Conservation (phyloP, 92 coral and sea anemone species). For the Epizoanthus fatuus region DNA sequence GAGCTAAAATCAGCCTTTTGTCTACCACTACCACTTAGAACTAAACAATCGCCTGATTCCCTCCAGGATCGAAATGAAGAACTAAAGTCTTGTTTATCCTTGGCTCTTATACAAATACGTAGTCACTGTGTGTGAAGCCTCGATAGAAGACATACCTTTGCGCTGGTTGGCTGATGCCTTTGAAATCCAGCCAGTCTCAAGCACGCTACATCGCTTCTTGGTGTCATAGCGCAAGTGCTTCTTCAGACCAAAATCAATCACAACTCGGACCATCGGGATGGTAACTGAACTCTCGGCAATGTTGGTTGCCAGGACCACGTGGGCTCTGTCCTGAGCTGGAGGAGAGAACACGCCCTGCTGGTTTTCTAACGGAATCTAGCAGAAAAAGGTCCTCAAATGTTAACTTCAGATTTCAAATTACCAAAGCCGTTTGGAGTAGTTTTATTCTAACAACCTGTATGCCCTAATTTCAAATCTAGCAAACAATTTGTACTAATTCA, state of each 20-base stretch:
- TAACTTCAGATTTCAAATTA: no score
- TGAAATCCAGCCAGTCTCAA: slow-evolving; percentile 30
- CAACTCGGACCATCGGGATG: slow-evolving; percentile 45
- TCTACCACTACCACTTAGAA: no score
- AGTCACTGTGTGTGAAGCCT: no score
- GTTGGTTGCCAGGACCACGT: slow-evolving; percentile 36
- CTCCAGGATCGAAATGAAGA: no score
- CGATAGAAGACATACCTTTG: background rate
- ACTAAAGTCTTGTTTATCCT: no score
- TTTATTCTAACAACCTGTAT: no score
- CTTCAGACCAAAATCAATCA: slow-evolving; percentile 35
- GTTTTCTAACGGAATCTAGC: slow-evolving; percentile 33
- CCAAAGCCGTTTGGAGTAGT: no score
- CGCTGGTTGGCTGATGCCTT: slow-evolving; percentile 40
- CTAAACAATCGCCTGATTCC: no score
- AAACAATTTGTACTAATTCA: no score
- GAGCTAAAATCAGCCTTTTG: no score
- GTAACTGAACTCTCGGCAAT: slow-evolving; percentile 36
- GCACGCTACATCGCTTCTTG: slow-evolving; percentile 21
- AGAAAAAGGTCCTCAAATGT: background rate
- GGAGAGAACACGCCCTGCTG: slow-evolving; percentile 27
- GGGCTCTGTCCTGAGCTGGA: slow-evolving; percentile 29
- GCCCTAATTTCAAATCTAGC: no score
- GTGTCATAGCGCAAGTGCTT: slow-evolving; percentile 6
- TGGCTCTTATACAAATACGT: no score